Percentiles rank a stretch among this genome's conserved stretches.
These are phyloP conservation scores for Poeciliopsis gracilis DNA, from an alignment of 2,797 vertebrate species.

Conservation along the genomic window DNA sequence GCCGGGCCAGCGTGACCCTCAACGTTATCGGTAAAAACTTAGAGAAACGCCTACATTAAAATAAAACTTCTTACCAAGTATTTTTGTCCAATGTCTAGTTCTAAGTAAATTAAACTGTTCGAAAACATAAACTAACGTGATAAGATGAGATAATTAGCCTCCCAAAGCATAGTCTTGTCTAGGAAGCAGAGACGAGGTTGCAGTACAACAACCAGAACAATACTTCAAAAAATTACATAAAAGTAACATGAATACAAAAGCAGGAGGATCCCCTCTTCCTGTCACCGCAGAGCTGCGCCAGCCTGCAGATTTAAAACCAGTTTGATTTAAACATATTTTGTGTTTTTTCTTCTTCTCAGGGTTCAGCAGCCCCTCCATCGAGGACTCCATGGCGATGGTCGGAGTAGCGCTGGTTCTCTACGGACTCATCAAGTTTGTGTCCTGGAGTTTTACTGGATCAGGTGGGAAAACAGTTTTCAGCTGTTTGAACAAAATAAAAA, in stretches of 20 bases:
- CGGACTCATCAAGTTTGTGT: constrained; percentile 79
- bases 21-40: constrained; percentile 81
- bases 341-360: constrained; percentile 63
- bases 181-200: no score
- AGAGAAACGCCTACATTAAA: not conserved
- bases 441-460: constrained; percentile 74
- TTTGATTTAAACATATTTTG: not conserved
- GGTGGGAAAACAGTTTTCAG: constrained; percentile 54
- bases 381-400: constrained; percentile 88
- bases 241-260: no score
- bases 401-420: constrained; percentile 86
- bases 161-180: no score
- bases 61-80: no score
- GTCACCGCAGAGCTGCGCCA: no score
- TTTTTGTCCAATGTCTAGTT: no score
- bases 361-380: constrained; percentile 80
- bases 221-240: no score
- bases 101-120: no score
- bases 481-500: not conserved
- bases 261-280: no score
- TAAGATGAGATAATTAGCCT: no score
- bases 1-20: constrained; percentile 65
- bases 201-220: no score
- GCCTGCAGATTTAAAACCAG: not conserved
- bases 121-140: no score